Evolutionary conservation across 2,113 vertebrate genomes (phyloP).

Genomic region (Elgaria multicarinata): DNA sequence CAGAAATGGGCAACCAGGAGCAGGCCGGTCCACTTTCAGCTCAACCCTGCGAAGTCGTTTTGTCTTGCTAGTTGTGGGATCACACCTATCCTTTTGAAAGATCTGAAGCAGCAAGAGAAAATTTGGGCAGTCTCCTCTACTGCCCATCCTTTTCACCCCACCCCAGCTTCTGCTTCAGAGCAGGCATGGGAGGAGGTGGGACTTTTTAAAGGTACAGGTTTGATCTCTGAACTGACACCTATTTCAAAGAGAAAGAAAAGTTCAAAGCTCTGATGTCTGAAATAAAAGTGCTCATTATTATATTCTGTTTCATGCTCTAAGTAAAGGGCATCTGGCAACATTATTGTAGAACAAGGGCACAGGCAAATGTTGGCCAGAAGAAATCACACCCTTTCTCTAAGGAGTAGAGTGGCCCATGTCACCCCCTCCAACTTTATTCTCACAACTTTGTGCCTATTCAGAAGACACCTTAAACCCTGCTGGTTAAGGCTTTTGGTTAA

Average conservation of each 20-base stretch:
- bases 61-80: background rate
- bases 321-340: background rate
- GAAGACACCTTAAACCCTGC: too few species aligned
- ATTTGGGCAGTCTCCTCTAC: background rate
- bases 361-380: background rate
- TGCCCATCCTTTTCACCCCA: background rate
- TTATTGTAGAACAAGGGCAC: background rate
- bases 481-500: too few species aligned
- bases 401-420: too few species aligned
- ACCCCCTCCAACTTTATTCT: background rate
- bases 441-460: too few species aligned
- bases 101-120: background rate
- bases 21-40: background rate
- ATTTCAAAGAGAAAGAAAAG: slow-evolving; percentile 1
- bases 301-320: slow-evolving; percentile 9
- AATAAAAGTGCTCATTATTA: background rate
- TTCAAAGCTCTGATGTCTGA: background rate
- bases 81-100: background rate
- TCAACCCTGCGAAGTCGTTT: background rate
- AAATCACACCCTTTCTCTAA: too few species aligned
- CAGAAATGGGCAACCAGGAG: background rate
- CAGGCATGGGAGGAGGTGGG: background rate
- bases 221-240: slow-evolving; percentile 16
- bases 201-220: background rate
- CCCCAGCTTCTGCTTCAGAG: background rate